These are phyloP conservation scores for Megalops cyprinoides DNA, from an alignment of 2,797 vertebrate species.

Conservation along the genomic window DNA sequence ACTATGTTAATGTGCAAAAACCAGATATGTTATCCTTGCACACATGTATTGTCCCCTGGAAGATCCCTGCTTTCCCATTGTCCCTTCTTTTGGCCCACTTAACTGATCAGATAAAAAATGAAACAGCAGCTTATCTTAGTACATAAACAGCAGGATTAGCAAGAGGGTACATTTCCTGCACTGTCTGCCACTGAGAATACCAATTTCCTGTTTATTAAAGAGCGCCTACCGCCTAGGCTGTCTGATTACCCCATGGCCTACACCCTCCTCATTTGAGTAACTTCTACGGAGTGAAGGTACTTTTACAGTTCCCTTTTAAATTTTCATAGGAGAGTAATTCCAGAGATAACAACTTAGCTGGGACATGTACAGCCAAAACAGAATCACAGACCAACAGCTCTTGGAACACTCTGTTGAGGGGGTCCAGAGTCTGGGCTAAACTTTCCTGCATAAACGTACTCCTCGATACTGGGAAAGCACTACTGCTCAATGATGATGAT, in stretches of 20 bases:
- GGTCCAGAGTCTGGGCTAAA: not conserved
- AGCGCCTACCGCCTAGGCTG: no score
- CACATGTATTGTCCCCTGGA: not conserved
- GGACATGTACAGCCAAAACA: not conserved
- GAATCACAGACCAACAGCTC: not conserved
- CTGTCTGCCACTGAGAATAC: no score
- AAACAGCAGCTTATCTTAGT: not conserved
- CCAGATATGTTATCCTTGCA: not conserved
- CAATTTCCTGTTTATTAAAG: no score
- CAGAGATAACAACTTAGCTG: not conserved
- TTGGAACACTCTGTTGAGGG: not conserved
- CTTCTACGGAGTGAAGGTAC: no score
- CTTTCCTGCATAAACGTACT: no score
- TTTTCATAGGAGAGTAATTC: not conserved
- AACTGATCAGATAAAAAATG: not conserved
- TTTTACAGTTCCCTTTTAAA: not conserved
- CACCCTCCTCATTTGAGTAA: no score
- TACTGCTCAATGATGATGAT: no score
- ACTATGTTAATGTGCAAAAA: not conserved
- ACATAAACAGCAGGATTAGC: no score
- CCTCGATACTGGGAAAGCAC: no score
- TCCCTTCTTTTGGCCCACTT: not conserved
- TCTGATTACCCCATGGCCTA: no score
- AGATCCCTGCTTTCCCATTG: not conserved
- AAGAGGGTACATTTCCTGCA: no score